Base-by-base conservation (phyloP, 2,797 vertebrate genomes). In the Muscicapa comitata region DNA sequence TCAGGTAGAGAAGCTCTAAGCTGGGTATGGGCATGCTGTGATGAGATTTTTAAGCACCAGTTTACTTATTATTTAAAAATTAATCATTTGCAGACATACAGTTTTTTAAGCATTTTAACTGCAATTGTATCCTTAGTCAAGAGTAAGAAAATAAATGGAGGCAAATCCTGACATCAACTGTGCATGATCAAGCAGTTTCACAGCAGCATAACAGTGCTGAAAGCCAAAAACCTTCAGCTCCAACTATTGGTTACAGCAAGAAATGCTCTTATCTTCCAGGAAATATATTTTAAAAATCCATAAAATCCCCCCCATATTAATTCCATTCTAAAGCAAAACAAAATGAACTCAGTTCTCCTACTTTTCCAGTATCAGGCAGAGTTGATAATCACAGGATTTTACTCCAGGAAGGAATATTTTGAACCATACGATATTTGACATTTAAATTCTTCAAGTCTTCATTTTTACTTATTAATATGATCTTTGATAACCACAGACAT, bases 341-440 rank as follows among this genome's bases (percentile, higher is more conserved):
- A 92, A 92, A 92, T 42, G 10, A 93, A 86, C 81, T 33, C 72
- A 66, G 54, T 81, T 88, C 43, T 87, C 91, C 65, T 59, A 68
- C 58, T 93, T 89, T 85, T 73, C 75, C 75, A 89, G 67, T 50
- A 92, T 79, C 84, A 96, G 65, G 84, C 90, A 94, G 79, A 95
- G 94, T 94, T 93, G 90, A 85, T 77, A 79, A 91, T 67, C 38
- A 87, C 68, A 95, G 92, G 85, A 91, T 94, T 96, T 96, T 75
- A 95, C 85, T 92, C 95, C 85, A 86, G 76, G 73, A 92, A 90
- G 75, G 43, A 83, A 20, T 55, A 75, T 58, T 79, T 81, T 82
- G 82, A 90, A 83, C 37, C 79, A 70, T 51, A 88, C 5, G 6
- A 37, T 53, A 93, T 59, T 72, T 70, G 67, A 70, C 43, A 93